These are phyloP conservation scores for Manduca sexta DNA, from an alignment of 1,140 invertebrate genomes.

Conservation along the genomic window DNA sequence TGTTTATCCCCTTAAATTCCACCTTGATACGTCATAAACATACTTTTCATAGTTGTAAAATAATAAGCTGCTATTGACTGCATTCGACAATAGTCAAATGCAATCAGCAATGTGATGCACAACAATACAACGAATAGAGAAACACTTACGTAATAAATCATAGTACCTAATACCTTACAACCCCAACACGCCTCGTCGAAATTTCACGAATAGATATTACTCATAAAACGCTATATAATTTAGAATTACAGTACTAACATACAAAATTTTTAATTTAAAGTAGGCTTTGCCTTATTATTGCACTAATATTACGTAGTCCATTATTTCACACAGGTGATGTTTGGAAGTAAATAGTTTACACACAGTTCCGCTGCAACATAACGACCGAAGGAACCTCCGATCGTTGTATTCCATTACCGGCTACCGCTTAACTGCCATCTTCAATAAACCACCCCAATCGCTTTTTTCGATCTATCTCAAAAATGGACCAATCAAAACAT, in stretches of 20 bases:
- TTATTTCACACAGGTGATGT: slow-evolving; percentile 36
- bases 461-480: too few relatives aligned
- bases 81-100: slow-evolving; percentile 24
- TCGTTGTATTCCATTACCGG: too few relatives aligned
- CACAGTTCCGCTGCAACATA: too few relatives aligned
- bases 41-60: background rate
- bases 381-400: too few relatives aligned
- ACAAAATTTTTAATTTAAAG: slow-evolving; percentile 58
- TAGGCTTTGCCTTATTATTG: slow-evolving; percentile 71
- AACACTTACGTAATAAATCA: slow-evolving; percentile 11
- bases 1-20: too few relatives aligned
- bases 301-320: slow-evolving; percentile 60
- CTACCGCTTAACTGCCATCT: too few relatives aligned
- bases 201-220: background rate
- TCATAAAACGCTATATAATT: slow-evolving; percentile 34
- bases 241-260: slow-evolving; percentile 62
- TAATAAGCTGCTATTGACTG: slow-evolving; percentile 22
- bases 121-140: slow-evolving; percentile 17
- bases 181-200: background rate
- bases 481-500: too few relatives aligned
- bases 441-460: too few relatives aligned
- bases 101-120: slow-evolving; percentile 15
- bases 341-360: slow-evolving; percentile 22
- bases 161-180: slow-evolving; percentile 28
- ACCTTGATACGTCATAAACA: too few relatives aligned